Evolutionary conservation across 2,113 vertebrate genomes (phyloP).

Genomic region (Lutjanus erythropterus): DNA sequence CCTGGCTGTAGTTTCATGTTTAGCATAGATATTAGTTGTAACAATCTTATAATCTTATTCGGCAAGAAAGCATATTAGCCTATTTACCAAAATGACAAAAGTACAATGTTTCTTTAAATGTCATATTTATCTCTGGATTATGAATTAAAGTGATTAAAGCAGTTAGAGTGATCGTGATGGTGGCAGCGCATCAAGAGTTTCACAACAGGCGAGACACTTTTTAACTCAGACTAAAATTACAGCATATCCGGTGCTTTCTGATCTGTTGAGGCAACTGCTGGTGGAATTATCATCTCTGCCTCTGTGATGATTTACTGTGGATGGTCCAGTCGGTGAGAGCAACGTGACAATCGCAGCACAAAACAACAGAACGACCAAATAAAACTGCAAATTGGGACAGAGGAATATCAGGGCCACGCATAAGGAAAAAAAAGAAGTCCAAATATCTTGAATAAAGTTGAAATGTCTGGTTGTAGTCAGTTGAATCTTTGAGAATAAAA

Average conservation of each 20-base stretch:
- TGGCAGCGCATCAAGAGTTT: not conserved
- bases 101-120: not conserved
- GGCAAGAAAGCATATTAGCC: not conserved
- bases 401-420: too few relatives aligned
- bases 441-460: too few relatives aligned
- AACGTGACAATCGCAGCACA: conserved; percentile 2
- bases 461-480: too few relatives aligned
- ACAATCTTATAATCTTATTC: not conserved
- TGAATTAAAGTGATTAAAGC: not conserved
- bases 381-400: too few relatives aligned
- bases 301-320: not conserved
- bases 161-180: not conserved
- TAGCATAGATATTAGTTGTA: not conserved
- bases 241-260: not conserved
- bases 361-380: not conserved
- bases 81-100: not conserved
- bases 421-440: too few relatives aligned
- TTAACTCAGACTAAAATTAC: not conserved
- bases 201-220: not conserved
- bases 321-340: conserved; percentile 2
- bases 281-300: conserved; percentile 17
- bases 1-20: not conserved
- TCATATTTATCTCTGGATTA: not conserved
- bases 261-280: conserved; percentile 19
- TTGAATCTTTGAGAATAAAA: too few relatives aligned